Evolutionary conservation across 1,140 invertebrate genomes (phyloP).

Genomic region (Neodiprion virginianus): DNA sequence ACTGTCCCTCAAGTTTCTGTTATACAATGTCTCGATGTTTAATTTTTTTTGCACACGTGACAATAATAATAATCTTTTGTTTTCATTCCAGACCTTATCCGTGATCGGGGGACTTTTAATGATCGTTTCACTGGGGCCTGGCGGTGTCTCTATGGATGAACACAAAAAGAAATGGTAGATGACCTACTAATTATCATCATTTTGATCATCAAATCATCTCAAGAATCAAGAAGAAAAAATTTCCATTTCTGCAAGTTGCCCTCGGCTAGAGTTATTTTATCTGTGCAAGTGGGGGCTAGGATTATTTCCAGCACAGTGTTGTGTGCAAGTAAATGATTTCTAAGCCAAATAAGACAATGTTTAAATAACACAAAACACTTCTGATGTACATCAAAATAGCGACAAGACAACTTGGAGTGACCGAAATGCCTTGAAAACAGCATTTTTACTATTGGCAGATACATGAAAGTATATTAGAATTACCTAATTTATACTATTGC

Average conservation of each 20-base stretch:
- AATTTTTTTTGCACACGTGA: background rate
- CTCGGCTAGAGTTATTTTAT: background rate
- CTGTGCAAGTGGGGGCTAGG: background rate
- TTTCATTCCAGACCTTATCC: conserved; percentile 87
- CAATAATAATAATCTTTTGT: background rate
- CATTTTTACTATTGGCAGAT: conserved; percentile 11
- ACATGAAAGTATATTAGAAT: conserved; percentile 11
- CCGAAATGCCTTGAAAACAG: conserved; percentile 9
- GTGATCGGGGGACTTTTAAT: conserved; percentile 99
- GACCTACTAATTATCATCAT: conserved; percentile 4
- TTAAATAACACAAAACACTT: background rate
- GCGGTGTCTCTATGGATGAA: conserved; percentile 99
- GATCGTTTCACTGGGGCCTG: conserved; percentile 97
- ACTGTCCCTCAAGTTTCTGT: background rate
- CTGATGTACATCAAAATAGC: background rate
- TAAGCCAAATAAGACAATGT: background rate
- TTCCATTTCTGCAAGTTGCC: background rate
- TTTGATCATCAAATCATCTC: background rate
- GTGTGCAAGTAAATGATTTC: background rate
- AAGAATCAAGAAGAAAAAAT: background rate
- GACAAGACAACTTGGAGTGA: background rate
- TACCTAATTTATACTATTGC: conserved; percentile 48
- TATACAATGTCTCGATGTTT: conserved; percentile 14
- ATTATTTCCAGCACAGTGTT: background rate
- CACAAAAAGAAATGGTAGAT: conserved; percentile 98